phyloP scores from a whole-genome alignment of 2,113 vertebrate species.

The Aspidoscelis tigris region DNA sequence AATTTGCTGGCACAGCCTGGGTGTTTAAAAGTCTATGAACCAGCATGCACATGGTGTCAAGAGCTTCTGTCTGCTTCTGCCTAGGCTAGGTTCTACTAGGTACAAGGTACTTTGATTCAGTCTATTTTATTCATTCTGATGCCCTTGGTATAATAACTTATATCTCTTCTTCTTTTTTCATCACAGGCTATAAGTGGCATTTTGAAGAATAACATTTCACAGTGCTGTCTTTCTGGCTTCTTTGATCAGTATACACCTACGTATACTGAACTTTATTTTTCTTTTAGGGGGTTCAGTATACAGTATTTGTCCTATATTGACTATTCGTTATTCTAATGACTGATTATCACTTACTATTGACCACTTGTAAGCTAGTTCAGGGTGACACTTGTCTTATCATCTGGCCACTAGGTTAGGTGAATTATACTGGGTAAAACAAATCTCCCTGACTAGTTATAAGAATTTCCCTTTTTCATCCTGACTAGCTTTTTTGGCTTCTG shows the following conservation, averaged over 20 bases:
- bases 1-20: no score
- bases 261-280: conserved; percentile 24
- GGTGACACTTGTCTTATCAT: background rate
- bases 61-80: no score
- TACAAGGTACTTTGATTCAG: conserved; percentile 68
- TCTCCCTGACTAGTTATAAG: background rate
- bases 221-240: conserved; percentile 53
- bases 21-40: no score
- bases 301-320: conserved; percentile 8
- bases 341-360: background rate
- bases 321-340: background rate
- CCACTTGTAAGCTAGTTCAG: background rate
- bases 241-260: conserved; percentile 43
- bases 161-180: conserved; percentile 61
- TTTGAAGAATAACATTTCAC: conserved; percentile 54
- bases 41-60: no score
- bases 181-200: conserved; percentile 61
- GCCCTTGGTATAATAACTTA: conserved; percentile 72
- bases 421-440: background rate
- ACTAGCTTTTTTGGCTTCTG: background rate
- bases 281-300: background rate
- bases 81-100: no score
- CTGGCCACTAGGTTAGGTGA: background rate
- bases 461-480: background rate
- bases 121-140: conserved; percentile 64